These are phyloP conservation scores for Actias luna DNA, from an alignment of 2,888 invertebrate genomes.

Conservation along the genomic window DNA sequence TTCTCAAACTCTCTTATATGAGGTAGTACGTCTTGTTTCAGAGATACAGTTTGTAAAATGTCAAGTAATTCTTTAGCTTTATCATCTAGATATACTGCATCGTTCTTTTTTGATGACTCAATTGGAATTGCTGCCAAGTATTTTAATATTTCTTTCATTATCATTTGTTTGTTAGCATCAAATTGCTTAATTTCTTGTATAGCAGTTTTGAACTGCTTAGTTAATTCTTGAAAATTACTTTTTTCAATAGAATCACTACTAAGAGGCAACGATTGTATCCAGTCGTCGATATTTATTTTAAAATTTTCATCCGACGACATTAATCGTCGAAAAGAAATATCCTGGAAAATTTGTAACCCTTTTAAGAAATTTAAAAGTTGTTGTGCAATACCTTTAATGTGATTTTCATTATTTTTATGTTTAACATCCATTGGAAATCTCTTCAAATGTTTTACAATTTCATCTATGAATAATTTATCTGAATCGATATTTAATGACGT, in stretches of 20 bases:
- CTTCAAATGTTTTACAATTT: conserved; percentile 31
- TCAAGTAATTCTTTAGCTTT: conserved; percentile 24
- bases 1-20: not conserved
- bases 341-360: conserved; percentile 30
- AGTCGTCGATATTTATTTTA: conserved; percentile 21
- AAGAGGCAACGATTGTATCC: conserved; percentile 25
- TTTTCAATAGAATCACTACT: conserved; percentile 21
- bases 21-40: not conserved
- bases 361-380: conserved; percentile 33
- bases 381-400: conserved; percentile 23
- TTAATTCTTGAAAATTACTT: conserved; percentile 16
- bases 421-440: conserved; percentile 28
- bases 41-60: conserved; percentile 15
- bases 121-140: conserved; percentile 26
- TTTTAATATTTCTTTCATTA: conserved; percentile 23
- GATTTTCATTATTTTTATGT: conserved; percentile 22
- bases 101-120: conserved; percentile 21
- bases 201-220: conserved; percentile 18
- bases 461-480: conserved; percentile 26
- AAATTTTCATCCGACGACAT: conserved; percentile 18
- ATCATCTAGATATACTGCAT: conserved; percentile 17
- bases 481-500: conserved; percentile 16
- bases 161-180: conserved; percentile 11
- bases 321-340: conserved; percentile 26
- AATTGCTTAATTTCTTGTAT: conserved; percentile 14